phyloP scores from a whole-genome alignment of 1,140 invertebrate species.

The Theocolax elegans region DNA sequence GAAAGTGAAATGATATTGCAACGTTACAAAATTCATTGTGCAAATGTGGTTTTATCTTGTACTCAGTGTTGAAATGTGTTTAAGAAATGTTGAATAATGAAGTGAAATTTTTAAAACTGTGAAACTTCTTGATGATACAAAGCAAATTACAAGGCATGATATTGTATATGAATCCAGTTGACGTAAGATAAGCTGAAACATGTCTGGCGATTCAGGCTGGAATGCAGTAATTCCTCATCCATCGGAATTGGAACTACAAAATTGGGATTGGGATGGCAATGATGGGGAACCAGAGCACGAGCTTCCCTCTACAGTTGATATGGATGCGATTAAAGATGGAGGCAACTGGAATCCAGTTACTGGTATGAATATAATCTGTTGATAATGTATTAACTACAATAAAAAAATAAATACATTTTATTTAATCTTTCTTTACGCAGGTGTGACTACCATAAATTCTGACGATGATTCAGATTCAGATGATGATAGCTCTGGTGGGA shows the following conservation, averaged over 20 bases:
- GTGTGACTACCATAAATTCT: conserved; percentile 58
- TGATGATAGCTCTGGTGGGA: conserved; percentile 65
- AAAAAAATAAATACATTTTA: too few relatives aligned
- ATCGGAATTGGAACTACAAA: conserved; percentile 67
- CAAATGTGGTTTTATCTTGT: conserved; percentile 18
- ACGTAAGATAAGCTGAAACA: conserved; percentile 42
- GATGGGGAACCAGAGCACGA: conserved; percentile 72
- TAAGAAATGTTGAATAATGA: conserved; percentile 6
- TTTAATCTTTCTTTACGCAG: conserved; percentile 26
- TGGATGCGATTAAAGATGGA: conserved; percentile 71
- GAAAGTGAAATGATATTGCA: conserved; percentile 25
- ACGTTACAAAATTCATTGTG: neutral
- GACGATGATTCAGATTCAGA: conserved; percentile 65
- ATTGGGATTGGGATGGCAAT: conserved; percentile 68
- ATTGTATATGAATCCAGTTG: conserved; percentile 21
- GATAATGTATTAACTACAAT: too few relatives aligned
- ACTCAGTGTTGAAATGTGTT: conserved; percentile 10
- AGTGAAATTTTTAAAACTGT: conserved; percentile 20
- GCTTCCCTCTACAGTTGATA: conserved; percentile 74
- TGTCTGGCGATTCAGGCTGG: conserved; percentile 70
- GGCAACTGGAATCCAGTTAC: conserved; percentile 63
- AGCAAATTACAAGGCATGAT: conserved; percentile 24
- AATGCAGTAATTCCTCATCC: conserved; percentile 73
- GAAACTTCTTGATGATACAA: neutral
- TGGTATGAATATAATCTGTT: conserved; percentile 49